Percentiles rank a stretch among this genome's conserved stretches.
phyloP scores from a whole-genome alignment of 2,113 vertebrate species.

The Sylvilagus bachmani region DNA sequence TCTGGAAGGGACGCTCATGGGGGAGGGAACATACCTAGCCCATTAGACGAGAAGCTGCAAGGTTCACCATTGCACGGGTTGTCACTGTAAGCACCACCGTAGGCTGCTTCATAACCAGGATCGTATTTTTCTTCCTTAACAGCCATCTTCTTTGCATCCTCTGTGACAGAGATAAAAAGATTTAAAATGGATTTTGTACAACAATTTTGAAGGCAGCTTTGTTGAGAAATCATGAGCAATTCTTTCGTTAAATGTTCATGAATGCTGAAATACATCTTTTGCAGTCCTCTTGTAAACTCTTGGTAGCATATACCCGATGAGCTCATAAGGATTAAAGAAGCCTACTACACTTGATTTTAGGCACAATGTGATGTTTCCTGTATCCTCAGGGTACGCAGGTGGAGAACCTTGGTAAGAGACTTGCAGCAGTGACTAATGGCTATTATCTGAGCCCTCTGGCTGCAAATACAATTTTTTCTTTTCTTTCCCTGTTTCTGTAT shows the following conservation, averaged over 20 bases:
- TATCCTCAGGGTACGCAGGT: background rate
- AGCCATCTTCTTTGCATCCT: slow-evolving; percentile 97
- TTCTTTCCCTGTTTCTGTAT: background rate
- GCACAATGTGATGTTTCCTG: background rate
- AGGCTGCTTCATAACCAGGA: slow-evolving; percentile 97
- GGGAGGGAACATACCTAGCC: slow-evolving; percentile 87
- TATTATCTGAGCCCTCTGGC: background rate
- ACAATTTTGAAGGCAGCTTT: background rate
- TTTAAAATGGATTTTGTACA: background rate
- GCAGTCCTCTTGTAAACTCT: background rate
- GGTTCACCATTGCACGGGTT: slow-evolving; percentile 87
- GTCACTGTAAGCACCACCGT: slow-evolving; percentile 91
- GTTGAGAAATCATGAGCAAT: background rate
- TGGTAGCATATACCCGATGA: background rate
- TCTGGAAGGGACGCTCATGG: background rate
- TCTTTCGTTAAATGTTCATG: background rate
- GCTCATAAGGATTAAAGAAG: background rate
- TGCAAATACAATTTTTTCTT: accelerated
- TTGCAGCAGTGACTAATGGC: background rate
- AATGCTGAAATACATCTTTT: background rate
- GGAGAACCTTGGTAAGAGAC: background rate
- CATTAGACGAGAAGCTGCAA: slow-evolving; percentile 89
- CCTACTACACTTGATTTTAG: background rate
- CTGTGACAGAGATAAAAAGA: slow-evolving; percentile 86
- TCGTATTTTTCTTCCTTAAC: slow-evolving; percentile 99